Percentiles rank a stretch among this genome's conserved stretches.
These are phyloP conservation scores for Bombus pascuorum DNA, from an alignment of 1,140 invertebrate species.

Conservation along the genomic window DNA sequence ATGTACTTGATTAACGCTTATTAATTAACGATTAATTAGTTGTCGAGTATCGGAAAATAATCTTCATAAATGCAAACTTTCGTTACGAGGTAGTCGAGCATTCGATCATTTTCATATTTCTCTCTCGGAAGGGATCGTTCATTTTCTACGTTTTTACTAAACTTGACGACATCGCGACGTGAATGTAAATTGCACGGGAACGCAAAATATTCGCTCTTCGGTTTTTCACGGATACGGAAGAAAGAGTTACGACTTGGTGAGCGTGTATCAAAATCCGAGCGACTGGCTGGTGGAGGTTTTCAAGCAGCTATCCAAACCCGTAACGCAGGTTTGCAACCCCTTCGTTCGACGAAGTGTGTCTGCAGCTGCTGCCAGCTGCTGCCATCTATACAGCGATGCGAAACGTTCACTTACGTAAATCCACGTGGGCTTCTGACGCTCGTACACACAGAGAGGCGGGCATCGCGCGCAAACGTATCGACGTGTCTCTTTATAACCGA, in stretches of 20 bases:
- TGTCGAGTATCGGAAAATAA: background rate
- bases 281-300: constrained; percentile 17
- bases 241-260: background rate
- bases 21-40: background rate
- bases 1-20: background rate
- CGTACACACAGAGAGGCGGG: background rate
- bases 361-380: constrained; percentile 24
- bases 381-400: constrained; percentile 37
- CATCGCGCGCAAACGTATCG: constrained; percentile 51
- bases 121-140: background rate
- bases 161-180: background rate
- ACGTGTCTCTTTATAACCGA: constrained; percentile 64
- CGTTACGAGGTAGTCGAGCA: background rate
- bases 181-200: background rate
- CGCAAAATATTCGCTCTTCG: constrained; percentile 21
- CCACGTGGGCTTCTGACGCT: constrained; percentile 25
- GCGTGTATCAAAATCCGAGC: constrained; percentile 41
- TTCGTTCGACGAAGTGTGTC: background rate
- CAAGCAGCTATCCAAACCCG: constrained; percentile 3
- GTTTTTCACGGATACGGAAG: constrained; percentile 24
- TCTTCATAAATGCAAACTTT: background rate
- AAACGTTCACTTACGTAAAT: constrained; percentile 28
- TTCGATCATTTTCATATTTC: constrained; percentile 5
- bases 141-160: background rate
- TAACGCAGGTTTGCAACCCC: background rate